Evolutionary conservation across 2,888 invertebrate species (phyloP), one percentile per base, ranked within the genome.

Genomic region (Rhingia campestris): DNA sequence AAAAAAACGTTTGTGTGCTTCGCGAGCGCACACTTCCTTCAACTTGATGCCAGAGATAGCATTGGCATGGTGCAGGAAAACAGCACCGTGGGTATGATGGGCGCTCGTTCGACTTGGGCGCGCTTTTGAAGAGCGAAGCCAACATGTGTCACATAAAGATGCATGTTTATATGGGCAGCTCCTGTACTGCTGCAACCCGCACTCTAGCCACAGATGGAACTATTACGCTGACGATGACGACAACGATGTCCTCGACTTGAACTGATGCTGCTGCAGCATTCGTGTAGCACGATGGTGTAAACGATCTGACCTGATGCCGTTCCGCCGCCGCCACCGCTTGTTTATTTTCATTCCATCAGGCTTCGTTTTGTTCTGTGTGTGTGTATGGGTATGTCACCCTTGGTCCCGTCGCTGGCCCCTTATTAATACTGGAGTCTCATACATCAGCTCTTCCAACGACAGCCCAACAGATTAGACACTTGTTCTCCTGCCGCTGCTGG

Each of bases 121-220:
- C 74, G 84, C 84, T 74, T 70, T 66, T 49, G 49, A 79, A 32
- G 53, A 74, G 33, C 49, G 35, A 53, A 79, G 61, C 70, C 64
- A 84, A 79, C 84, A 84, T 84, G 82, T 82, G 79, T 84, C 79
- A 79, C 84, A 79, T 84, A 84, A 79, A 79, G 74, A 84, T 69
- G 30, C 64, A 75, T 84, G 70, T 79, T 70, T 79, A 79, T 49
- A 41, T 41, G 41, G 14, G 14, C 12, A 54, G 69, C 77, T 80
- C 47, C 79, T 39, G 64, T 33, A 43, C 43, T 37, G 69, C 76
- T 56, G 14, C 35, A 35, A 54, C 35, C 75, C 6, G 14, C 32
- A 51, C 59, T 22, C 49, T 63, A 54, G 70, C 66, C 53, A 61
- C 72, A 79, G 79, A 69, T 84, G 77, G 56, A 61, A 51, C 53